Base-by-base conservation (phyloP, 2,113 vertebrate genomes). In the Thamnaconus septentrionalis region DNA sequence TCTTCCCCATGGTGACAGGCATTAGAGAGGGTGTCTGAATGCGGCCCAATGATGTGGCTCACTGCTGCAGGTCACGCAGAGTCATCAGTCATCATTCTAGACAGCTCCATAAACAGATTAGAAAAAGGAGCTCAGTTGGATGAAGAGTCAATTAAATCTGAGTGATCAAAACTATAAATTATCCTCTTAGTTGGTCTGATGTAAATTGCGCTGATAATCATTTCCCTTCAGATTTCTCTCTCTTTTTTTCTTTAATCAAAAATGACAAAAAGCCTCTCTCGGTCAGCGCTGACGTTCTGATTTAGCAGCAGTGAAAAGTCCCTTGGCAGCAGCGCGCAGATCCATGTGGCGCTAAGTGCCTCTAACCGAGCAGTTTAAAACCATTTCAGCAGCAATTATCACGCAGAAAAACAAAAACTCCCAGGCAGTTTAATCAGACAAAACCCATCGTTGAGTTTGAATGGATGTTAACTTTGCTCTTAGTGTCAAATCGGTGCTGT, bases 121-220 rank as follows among this genome's bases (percentile, higher is more conserved):
- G 18, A 31, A 31, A 31, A 31, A 31, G 18, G 66, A 56, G 53
- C 45, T 73, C 59, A 63, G 46, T 66, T 44, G 69, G 44, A 65
- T 56, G 68, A 75, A 68, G 70, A 41, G 31, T 56, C 53, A 61
- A 63, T 87, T 81, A 67, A 59, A 75, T 60, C 41, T 51, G 5
- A 64, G 47, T 47, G 69, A 76, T 76, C 63, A 68, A 70, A 78
- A 78, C 63, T 84, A 76, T 64, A 49, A 49, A 69, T 76, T 64
- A 76, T 81, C 45, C 59, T 54, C 53, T 67, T 69, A 31, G 18
- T 31, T 31, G 18, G 18, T 31, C 18, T 31, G 18, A 31, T 31
- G 18, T 31, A 31, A 68, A 73, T 71, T 73, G 55, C 65, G 61
- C 75, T 65, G 53, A 53, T 73, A 56, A 64, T 80, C 40, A 72